Percentiles rank a stretch among this genome's conserved stretches.
Evolutionary conservation across 2,113 vertebrate genomes (phyloP).

Genomic region (Murina feae): DNA sequence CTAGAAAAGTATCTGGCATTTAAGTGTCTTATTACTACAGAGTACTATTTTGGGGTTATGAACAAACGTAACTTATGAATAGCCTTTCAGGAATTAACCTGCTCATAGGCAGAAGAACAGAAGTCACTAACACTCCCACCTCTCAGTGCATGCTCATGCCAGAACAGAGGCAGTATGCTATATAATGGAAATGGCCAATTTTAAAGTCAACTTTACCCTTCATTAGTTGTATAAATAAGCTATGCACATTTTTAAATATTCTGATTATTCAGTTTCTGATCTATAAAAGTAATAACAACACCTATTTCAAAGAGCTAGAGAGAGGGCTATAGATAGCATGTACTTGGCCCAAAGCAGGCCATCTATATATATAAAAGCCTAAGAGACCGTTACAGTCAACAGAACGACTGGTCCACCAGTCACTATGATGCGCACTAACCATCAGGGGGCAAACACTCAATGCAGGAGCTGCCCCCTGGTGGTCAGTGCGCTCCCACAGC

Average conservation of each 20-base stretch:
- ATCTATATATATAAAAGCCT: background rate
- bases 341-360: background rate
- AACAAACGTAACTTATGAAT: background rate
- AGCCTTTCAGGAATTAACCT: slow-evolving; percentile 19
- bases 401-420: too few relatives aligned
- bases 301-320: background rate
- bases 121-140: background rate
- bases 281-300: background rate
- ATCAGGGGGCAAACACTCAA: too few relatives aligned
- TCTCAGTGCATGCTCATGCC: background rate
- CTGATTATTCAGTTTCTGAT: background rate
- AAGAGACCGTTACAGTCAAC: too few relatives aligned
- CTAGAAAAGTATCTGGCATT: background rate
- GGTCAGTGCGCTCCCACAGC: too few relatives aligned
- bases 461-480: too few relatives aligned
- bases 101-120: background rate
- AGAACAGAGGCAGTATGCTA: background rate
- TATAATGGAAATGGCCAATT: background rate
- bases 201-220: background rate
- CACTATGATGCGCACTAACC: too few relatives aligned
- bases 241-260: background rate
- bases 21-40: background rate
- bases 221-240: background rate
- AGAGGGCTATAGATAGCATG: background rate
- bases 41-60: background rate